Evolutionary conservation across 2,888 invertebrate species (phyloP).

Genomic region (Geotrupes spiniger): DNA sequence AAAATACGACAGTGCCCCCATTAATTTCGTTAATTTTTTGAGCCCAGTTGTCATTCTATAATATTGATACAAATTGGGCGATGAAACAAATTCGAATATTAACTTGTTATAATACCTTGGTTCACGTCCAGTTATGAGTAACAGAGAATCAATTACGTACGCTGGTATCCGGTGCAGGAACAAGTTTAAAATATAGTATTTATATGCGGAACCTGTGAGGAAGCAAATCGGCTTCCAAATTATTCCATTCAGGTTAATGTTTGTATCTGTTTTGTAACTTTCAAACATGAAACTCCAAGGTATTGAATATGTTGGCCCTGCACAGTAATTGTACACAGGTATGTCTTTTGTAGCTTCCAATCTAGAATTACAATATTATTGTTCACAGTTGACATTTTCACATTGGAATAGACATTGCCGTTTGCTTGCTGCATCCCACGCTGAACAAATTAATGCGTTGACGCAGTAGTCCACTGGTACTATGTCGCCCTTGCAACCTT

Average conservation of each 20-base stretch:
- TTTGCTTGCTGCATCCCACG: constrained; percentile 40
- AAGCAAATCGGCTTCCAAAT: constrained; percentile 12
- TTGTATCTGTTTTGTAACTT: too few species aligned
- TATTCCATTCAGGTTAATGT: constrained; percentile 2
- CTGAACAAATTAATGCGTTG: constrained; percentile 46
- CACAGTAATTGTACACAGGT: constrained; percentile 20
- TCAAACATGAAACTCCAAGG: too few species aligned
- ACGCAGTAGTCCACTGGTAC: constrained; percentile 47
- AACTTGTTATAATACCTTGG: constrained; percentile 19
- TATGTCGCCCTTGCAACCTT: constrained; percentile 38
- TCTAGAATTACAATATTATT: not conserved
- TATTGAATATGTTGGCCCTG: constrained; percentile 1
- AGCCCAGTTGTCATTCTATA: constrained; percentile 1
- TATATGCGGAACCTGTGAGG: too few species aligned
- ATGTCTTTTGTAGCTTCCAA: not conserved
- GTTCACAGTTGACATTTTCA: not conserved
- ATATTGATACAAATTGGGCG: too few species aligned
- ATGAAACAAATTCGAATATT: not conserved
- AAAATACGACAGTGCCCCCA: too few species aligned
- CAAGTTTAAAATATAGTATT: constrained; percentile 6
- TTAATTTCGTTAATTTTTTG: not conserved
- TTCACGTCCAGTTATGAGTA: constrained; percentile 8
- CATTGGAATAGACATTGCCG: constrained; percentile 26
- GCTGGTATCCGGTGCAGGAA: constrained; percentile 18
- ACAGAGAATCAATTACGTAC: constrained; percentile 10